Evolutionary conservation across 2,797 vertebrate species (phyloP), one percentile per base, ranked within the genome.

Genomic region (Coracias cyanogaster): DNA sequence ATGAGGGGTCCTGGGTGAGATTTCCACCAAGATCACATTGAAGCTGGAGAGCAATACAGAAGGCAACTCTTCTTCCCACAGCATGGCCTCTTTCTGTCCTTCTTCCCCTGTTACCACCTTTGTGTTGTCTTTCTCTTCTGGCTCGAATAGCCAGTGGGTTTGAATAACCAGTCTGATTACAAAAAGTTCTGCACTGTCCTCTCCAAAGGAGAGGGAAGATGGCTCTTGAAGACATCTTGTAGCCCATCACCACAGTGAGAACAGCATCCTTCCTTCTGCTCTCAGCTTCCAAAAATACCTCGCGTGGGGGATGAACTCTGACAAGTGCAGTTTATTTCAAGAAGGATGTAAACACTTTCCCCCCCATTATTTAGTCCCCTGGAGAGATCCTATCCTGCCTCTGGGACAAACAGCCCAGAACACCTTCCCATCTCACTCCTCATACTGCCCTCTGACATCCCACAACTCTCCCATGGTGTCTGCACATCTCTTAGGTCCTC

Each of bases 271-370:
- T 39, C 54, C 26, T 65, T 58, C 66, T 79, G 22, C 46, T 69
- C 25, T 48, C 49, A 72, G 29, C 51, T 86, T 21, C 20, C 43
- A 29, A 26, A 93, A 64, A 3, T 8, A 6, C 8, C 13, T 58
- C 81, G 8, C 29, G 29, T 1, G 21, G 6, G 4, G 41, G 31
- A 33, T 3, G 4, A 69, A 11, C 14, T 55, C 41, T 28, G n/a
- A 62, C 1, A 6, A 54, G 12, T 3, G 0, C 17, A 20, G 3
- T 41, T 84, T 46, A 21, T 80, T 60, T 57, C 21, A 33, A 49
- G n/a, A 8, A 60, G 12, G 15, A 24, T 35, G 2, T 17, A 28
- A 62, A 7, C 0, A 1, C 7, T 41, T 78, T 6, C 0, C 0
- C 3, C 25, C 2, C 5, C 3, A 2, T 25, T 66, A 19, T 21